Percentiles rank a stretch among this genome's conserved stretches.
Conservation (phyloP, 2,113 vertebrate genomes). For the Pipa parva region DNA sequence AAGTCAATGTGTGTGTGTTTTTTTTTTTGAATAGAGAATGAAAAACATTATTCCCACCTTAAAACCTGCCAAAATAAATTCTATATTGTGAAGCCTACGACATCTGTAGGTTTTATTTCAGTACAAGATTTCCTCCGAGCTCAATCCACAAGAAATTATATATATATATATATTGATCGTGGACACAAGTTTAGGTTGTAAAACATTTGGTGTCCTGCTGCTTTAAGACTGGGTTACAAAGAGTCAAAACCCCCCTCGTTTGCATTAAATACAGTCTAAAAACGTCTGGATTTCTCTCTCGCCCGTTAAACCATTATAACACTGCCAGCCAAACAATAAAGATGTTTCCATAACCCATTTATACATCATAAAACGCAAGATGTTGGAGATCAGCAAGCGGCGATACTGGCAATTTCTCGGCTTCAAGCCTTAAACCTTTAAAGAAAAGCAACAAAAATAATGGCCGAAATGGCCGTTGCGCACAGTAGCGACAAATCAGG, state of each 20-base stretch:
- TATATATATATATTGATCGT: no score
- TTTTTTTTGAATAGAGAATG: no score
- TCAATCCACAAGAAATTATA: slow-evolving; percentile 6
- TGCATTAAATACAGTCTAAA: slow-evolving; percentile 13
- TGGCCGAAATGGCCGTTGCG: no score
- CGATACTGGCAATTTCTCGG: no score
- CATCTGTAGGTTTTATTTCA: slow-evolving; percentile 9
- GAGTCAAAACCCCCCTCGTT: slow-evolving; percentile 17
- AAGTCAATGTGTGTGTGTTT: no score
- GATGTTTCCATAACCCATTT: slow-evolving; percentile 38
- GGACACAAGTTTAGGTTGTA: slow-evolving; percentile 2
- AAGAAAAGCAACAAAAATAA: no score
- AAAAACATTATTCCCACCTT: no score
- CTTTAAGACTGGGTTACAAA: slow-evolving; percentile 32
- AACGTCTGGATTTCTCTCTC: slow-evolving; percentile 14
- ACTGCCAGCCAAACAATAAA: slow-evolving; percentile 16
- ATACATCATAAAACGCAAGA: slow-evolving; percentile 43
- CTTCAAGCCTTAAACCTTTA: no score
- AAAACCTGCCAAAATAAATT: no score
- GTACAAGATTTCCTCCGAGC: neutral
- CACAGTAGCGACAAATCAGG: no score
- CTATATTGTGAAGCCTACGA: no score
- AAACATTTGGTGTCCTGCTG: slow-evolving; percentile 14
- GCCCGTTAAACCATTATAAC: neutral
- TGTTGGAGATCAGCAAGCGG: slow-evolving; percentile 27